Base-by-base conservation (phyloP, 2,113 vertebrate species). In the Hassar affinis region DNA sequence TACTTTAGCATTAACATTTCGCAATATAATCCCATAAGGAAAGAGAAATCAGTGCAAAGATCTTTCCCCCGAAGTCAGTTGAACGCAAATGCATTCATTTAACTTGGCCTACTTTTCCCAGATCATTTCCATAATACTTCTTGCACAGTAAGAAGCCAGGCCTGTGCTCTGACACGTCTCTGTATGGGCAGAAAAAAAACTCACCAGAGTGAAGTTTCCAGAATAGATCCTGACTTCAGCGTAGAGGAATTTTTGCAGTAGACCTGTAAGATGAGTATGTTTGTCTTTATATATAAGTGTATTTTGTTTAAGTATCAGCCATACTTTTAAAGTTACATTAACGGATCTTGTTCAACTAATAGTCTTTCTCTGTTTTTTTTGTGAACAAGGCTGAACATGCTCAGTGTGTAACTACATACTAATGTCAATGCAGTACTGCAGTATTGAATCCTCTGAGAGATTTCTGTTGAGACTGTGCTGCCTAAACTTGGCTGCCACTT, bases 31-130 rank as follows among this genome's bases (percentile, higher is more conserved):
- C 25, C 25, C 14, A 9, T 17, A 12, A 38, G 59, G 35, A 56
- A 80, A 57, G 54, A 22, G 18, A 51, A 56, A n/a, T 56, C 30
- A 15, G 51, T 56, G 47, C 49, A 38, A 42, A 81, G 8, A 18
- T 56, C 79, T 81, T 51, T 25, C 47, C 62, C n/a, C 38, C 62
- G 10, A 12, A 78, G 49, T 45, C 35, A 59, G 25, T 47, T 62
- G 47, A 8, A 27, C 78, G 69, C 30, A 64, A 75, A 56, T 47
- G 38, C 47, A 35, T 22, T 9, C 10, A 74, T 68, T 75, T 82
- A 61, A 80, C 20, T 45, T 80, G 80, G 54, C 42, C 49, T 77
- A 51, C 35, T 38, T 75, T 80, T 47, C 69, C 22, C 3, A 25
- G 20, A 75, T 76, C 14, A 62, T 61, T 54, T 68, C 9, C 49